Base-by-base conservation (phyloP, 2,888 invertebrate genomes). In the Herminia tarsipennalis region DNA sequence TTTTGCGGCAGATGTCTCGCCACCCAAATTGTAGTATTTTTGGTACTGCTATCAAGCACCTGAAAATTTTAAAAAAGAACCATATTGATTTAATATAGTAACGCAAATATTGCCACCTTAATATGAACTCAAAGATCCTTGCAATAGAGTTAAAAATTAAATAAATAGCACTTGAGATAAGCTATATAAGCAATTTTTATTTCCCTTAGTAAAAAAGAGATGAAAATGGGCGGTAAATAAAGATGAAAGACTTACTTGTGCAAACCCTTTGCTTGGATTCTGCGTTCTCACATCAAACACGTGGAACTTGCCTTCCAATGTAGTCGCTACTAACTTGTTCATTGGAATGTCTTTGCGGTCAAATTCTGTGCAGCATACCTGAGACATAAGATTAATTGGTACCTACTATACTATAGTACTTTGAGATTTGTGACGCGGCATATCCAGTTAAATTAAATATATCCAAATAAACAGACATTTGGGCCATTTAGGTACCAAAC, bases 281-380 rank as follows among this genome's bases (percentile, higher is more conserved):
- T 97, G 96, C 0, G 97, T 98, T 61, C 97, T 93, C 57, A 98
- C 93, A 78, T 99, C 98, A 76, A 95, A 98, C 0, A 98, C 94
- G 76, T 96, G 95, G 48, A 98, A 94, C 59, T 97, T 98, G 0
- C 97, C 96, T 79, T 99, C 98, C 3, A 99, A 84, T 0, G 98
- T 98, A 0, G 98, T 97, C 0, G 95, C 97, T 0, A 96, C 95
- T 63, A 99, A 81, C 87, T 99, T 99, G 80, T 99, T 99, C 98
- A 98, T 98, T 49, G 94, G 93, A 71, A 98, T 98, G 74, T 98
- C 98, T 75, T 95, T 96, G 18, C 98, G 93, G 78, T 99, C 98
- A 81, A 99, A 99, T 79, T 99, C 97, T 18, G 97, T 66, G 12
- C 94, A 93, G 68, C 98, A 98, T 0, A 97, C 93, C 94, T 94